Conservation (phyloP, 1,140 invertebrate genomes). For the Holcopasites calliopsidis region DNA sequence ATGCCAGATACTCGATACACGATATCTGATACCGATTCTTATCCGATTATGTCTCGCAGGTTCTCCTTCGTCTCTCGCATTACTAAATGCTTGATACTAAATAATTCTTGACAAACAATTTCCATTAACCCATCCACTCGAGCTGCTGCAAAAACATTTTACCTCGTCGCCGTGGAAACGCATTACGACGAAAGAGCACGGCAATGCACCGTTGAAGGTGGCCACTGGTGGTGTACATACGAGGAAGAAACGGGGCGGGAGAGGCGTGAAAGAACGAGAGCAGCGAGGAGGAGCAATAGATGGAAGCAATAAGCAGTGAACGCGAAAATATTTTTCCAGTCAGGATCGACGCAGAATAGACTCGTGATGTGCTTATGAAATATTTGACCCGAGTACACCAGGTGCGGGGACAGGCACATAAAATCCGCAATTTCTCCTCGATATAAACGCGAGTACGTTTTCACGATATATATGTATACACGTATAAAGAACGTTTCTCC, state of each 20-base stretch:
- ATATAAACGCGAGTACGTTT: constrained; percentile 56
- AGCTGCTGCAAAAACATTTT: no score
- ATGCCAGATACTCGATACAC: no score
- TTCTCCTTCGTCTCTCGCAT: no score
- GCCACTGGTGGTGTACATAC: no score
- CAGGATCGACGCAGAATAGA: constrained; percentile 16
- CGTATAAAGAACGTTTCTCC: no score
- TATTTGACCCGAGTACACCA: constrained; percentile 65
- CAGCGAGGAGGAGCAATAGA: constrained; percentile 9
- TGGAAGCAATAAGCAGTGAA: constrained; percentile 45
- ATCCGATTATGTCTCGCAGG: no score
- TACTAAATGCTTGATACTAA: no score
- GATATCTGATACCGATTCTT: no score
- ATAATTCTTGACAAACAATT: neutral
- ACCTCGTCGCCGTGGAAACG: neutral
- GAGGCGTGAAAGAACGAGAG: neutral
- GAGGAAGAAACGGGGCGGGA: neutral
- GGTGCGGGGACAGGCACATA: constrained; percentile 50
- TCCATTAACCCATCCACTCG: no score
- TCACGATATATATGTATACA: no score
- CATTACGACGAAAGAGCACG: constrained; percentile 25
- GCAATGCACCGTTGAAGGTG: neutral
- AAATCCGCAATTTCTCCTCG: constrained; percentile 49
- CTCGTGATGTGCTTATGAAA: constrained; percentile 57
- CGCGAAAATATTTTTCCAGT: constrained; percentile 28